phyloP scores from a whole-genome alignment of 2,113 vertebrate genomes.

The Turdus rufiventris region DNA sequence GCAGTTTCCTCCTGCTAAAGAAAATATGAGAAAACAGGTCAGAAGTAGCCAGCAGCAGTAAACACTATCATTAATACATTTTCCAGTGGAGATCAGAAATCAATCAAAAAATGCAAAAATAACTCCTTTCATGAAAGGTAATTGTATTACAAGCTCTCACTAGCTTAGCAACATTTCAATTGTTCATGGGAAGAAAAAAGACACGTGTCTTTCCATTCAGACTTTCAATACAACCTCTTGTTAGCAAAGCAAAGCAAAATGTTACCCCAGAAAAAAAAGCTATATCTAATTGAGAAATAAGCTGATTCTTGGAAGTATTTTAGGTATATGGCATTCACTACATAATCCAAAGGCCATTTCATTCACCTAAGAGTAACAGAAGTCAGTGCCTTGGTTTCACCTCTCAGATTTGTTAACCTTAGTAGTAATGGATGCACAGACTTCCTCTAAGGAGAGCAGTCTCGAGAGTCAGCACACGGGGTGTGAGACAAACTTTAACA shows the following conservation, averaged over 20 bases:
- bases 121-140: slow-evolving; percentile 4
- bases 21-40: slow-evolving; percentile 14
- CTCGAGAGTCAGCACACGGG: not conserved
- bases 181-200: not conserved
- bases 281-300: not conserved
- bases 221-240: not conserved
- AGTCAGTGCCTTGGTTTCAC: not conserved
- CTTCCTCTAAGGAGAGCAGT: not conserved
- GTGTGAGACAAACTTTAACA: not conserved
- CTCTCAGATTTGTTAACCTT: not conserved
- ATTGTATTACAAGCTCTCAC: slow-evolving; percentile 5
- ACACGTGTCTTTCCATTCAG: not conserved
- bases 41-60: slow-evolving; percentile 25
- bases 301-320: not conserved
- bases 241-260: not conserved
- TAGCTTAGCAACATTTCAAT: not conserved
- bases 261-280: not conserved
- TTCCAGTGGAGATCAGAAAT: not conserved
- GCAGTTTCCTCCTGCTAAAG: not conserved
- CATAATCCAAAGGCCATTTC: not conserved
- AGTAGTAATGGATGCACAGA: not conserved
- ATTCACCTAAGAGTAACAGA: not conserved
- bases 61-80: not conserved
- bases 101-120: not conserved
- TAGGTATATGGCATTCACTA: not conserved